Base-by-base conservation (phyloP, 1,140 invertebrate species). In the Oryctes rhinoceros region DNA sequence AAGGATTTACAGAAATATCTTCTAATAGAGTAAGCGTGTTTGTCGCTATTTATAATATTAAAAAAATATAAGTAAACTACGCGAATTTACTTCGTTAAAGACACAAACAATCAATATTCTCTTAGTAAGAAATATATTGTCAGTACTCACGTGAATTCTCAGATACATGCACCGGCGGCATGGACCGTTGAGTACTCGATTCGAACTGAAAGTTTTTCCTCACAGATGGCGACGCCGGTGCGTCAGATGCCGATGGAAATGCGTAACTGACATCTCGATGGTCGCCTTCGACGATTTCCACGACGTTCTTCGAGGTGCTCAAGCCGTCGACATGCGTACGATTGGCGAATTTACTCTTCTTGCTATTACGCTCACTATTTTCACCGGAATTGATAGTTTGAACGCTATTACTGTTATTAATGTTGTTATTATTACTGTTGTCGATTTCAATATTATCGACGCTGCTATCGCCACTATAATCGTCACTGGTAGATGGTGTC, bases 121-220 rank as follows among this genome's bases (percentile, higher is more conserved):
- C 24, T 0, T 44, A 44, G 9, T 44, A 44, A 7, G 39, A 44
- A 30, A 30, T 30, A 44, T 44, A 44, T 10, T 7, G 53, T 7
- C 5, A 35, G 48, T 67, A 85, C 84, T 85, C 81, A 85, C 84
- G 84, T 84, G 83, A 83, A 80, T 82, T 81, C 81, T 80, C 78
- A 79, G 80, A 79, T 75, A 78, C 81, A 82, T 82, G 78, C 80
- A 67, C 84, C 15, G 84, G 83, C 79, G 83, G 83, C 83, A 85
- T 85, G 77, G 83, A 82, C 84, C 81, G 84, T 79, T 80, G 78
- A 47, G 77, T 81, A 49, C 39, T 76, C 39, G 78, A 65, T 79
- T 79, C 81, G 24, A 75, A 78, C 48, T 76, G 78, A 59, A 71
- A 35, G 65, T 37, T 37, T 37, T 24, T 71, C 24, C 35, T 71